These are phyloP conservation scores for Patiria miniata DNA, from an alignment of 35 echinoderm and acorn worm genomes.

Conservation along the genomic window DNA sequence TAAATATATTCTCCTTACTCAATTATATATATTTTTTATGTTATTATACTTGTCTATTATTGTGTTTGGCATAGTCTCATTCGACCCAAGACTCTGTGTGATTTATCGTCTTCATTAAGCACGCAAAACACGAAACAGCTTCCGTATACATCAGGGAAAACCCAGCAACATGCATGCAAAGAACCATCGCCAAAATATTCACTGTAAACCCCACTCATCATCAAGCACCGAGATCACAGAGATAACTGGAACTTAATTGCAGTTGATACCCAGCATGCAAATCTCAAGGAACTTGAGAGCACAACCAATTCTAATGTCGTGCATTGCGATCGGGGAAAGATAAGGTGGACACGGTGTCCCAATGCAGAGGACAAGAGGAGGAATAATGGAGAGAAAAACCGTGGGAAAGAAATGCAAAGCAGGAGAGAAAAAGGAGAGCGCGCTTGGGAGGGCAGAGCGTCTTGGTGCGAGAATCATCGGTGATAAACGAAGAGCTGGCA, in stretches of 20 bases:
- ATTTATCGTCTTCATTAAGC: not conserved
- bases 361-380: not conserved
- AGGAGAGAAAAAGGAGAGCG: constrained; percentile 10
- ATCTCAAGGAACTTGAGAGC: not conserved
- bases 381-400: not conserved
- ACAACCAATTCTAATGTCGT: not conserved
- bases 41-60: no score
- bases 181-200: no score
- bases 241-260: no score
- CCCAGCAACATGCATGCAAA: no score
- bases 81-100: no score
- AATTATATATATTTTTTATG: no score
- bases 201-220: no score
- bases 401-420: not conserved
- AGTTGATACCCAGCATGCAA: no score
- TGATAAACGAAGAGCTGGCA: constrained; percentile 13
- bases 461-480: not conserved
- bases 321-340: constrained; percentile 3
- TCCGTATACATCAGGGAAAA: not conserved
- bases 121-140: constrained; percentile 2
- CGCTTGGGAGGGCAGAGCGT: not conserved
- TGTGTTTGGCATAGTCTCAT: no score
- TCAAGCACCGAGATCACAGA: no score
- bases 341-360: no score
- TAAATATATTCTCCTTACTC: no score